Evolutionary conservation across 2,888 invertebrate species (phyloP), one percentile per base, ranked within the genome.

Genomic region (Hermaeophaga mercurialis): DNA sequence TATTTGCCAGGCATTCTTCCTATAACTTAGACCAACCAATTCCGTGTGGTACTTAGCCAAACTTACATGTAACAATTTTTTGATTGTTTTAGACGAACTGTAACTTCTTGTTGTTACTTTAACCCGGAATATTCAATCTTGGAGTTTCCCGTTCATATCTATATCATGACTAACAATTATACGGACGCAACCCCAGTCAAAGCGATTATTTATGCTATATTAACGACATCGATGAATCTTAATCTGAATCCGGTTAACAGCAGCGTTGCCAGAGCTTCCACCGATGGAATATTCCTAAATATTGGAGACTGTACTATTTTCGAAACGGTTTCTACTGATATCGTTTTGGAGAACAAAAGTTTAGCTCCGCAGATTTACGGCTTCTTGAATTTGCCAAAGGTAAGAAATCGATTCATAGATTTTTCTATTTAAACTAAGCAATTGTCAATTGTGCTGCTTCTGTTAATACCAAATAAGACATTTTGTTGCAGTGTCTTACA

Each of bases 301-400:
- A 28, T 69, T 47, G 68, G 67, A 17, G 53, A 62, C 8, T 68
- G 67, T 33, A 58, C 61, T 6, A 50, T 63, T 6, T 59, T 57
- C 14, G 69, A 69, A 63, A 63, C 65, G 3, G 46, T 67, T 8
- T 58, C 26, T 33, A 52, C 62, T 7, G 62, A 66, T 15, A 56
- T 69, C 19, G 45, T 19, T 14, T 31, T 69, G 14, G 50, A 48
- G 14, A 69, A 69, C 41, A 58, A 59, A 17, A 60, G 64, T 1
- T 19, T 48, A 1, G 38, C 57, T 0, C 52, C 61, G 7, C 68
- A 69, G 53, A 49, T 65, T 14, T 69, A 63, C 47, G 64, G 63
- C 28, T 68, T 69, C 28, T 15, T 59, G 8, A 58, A 69, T 57
- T 18, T 68, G 14, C 69, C 69, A 22, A 36, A 61, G 58, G 68